Conservation (phyloP, 2,797 vertebrate species). For the Leptoclinus maculatus region DNA sequence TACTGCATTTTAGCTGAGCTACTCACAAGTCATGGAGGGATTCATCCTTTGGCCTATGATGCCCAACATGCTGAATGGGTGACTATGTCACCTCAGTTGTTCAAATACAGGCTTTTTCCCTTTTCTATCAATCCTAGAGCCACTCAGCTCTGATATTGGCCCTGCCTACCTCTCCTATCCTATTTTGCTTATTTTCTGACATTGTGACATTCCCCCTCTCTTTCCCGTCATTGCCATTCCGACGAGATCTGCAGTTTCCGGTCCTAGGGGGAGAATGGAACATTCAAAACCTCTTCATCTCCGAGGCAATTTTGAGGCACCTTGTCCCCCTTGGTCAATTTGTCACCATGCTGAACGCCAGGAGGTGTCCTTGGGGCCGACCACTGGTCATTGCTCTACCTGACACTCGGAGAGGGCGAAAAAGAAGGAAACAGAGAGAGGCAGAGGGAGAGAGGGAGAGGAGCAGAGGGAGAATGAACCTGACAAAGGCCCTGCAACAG, state of each 20-base stretch:
- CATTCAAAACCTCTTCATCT: constrained; percentile 82
- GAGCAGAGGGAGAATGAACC: constrained; percentile 71
- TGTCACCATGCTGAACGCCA: constrained; percentile 80
- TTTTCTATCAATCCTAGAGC: constrained; percentile 43
- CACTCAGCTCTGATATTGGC: constrained; percentile 45
- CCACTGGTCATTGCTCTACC: constrained; percentile 84
- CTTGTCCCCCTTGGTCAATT: constrained; percentile 83
- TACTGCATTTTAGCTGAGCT: constrained; percentile 62
- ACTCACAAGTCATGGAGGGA: constrained; percentile 43
- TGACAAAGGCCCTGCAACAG: constrained; percentile 83
- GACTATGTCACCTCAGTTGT: constrained; percentile 49
- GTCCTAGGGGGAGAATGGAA: constrained; percentile 60
- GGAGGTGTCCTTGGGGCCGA: constrained; percentile 85
- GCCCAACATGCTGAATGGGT: constrained; percentile 62
- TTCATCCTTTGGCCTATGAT: constrained; percentile 59
- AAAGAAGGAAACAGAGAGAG: constrained; percentile 48
- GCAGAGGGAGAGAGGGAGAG: constrained; percentile 33
- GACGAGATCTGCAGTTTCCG: constrained; percentile 68
- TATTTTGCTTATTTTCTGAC: constrained; percentile 61
- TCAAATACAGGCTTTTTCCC: constrained; percentile 38
- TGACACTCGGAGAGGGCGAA: constrained; percentile 65
- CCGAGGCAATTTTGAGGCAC: constrained; percentile 75
- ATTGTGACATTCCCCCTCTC: constrained; percentile 44
- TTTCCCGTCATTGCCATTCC: constrained; percentile 43
- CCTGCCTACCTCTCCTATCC: constrained; percentile 36